phyloP scores from a whole-genome alignment of 2,797 vertebrate species.

The Xenopus petersii region DNA sequence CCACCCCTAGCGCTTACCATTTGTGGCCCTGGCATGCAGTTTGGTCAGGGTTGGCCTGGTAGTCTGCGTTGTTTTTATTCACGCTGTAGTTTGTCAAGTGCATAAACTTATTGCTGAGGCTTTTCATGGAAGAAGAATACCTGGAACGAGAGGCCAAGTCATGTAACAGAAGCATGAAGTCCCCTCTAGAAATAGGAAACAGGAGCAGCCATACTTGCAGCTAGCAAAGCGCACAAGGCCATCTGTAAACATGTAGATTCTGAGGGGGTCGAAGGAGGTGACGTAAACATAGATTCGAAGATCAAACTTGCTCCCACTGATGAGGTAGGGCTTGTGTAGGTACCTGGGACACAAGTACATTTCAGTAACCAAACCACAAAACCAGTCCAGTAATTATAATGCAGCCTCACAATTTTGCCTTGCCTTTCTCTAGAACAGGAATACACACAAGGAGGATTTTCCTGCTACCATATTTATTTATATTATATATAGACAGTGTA shows the following conservation, averaged over 20 bases:
- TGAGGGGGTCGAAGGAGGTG: slow-evolving; percentile 88
- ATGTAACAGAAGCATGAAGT: neutral
- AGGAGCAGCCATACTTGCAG: slow-evolving; percentile 83
- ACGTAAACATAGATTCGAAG: slow-evolving; percentile 95
- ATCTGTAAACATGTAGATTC: slow-evolving; percentile 91
- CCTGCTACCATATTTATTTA: no score
- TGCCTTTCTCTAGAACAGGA: no score
- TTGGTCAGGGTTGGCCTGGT: slow-evolving; percentile 85
- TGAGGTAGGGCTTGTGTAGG: slow-evolving; percentile 97
- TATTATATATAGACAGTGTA: no score
- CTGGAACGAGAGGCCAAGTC: slow-evolving; percentile 57
- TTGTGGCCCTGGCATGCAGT: slow-evolving; percentile 95
- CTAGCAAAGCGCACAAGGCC: slow-evolving; percentile 97
- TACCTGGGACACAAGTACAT: slow-evolving; percentile 68
- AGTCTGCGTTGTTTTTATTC: slow-evolving; percentile 91
- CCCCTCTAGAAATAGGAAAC: neutral
- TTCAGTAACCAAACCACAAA: neutral
- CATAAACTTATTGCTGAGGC: slow-evolving; percentile 91
- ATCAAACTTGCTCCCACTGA: slow-evolving; percentile 94
- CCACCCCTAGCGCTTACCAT: slow-evolving; percentile 69
- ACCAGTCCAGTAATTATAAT: no score
- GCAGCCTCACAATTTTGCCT: no score
- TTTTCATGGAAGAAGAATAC: slow-evolving; percentile 94
- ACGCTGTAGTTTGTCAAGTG: slow-evolving; percentile 98
- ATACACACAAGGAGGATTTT: no score